A percentile compares a stretch with the other conserved stretches of the same genome.
These are phyloP conservation scores for Steatornis caripensis DNA, from an alignment of 2,113 vertebrate species.

Conservation along the genomic window DNA sequence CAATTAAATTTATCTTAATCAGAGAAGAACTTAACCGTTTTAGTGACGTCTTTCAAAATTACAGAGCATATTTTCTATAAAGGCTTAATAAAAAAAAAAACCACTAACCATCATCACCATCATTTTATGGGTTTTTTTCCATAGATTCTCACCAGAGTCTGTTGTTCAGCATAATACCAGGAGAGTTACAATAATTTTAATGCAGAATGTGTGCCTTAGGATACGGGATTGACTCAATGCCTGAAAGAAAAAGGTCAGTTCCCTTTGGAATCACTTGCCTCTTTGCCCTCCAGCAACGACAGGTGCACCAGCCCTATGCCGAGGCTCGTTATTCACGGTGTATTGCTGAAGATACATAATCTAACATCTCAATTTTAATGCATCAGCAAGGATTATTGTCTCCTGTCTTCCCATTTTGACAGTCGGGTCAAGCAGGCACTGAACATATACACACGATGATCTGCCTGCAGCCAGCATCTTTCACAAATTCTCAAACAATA, in stretches of 20 bases:
- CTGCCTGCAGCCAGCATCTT: background rate
- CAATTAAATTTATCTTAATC: background rate
- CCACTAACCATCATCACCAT: background rate
- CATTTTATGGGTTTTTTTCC: background rate
- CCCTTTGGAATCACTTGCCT: constrained; percentile 41
- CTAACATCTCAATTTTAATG: background rate
- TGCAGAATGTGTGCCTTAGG: constrained; percentile 50
- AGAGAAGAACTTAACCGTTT: background rate
- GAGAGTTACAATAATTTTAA: constrained; percentile 38
- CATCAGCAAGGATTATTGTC: background rate
- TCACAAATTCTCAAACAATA: background rate
- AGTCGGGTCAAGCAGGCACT: background rate
- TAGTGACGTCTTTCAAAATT: background rate
- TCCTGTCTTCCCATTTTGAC: background rate
- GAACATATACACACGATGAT: background rate
- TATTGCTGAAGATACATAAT: background rate
- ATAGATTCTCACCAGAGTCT: background rate
- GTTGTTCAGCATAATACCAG: constrained; percentile 6
- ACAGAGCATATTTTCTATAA: background rate
- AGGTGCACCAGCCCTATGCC: constrained; percentile 13
- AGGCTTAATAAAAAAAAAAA: background rate
- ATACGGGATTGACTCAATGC: constrained; percentile 27
- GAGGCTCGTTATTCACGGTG: background rate
- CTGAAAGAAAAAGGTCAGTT: constrained; percentile 60
- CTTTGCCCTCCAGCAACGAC: constrained; percentile 42